Evolutionary conservation across 2,113 vertebrate species (phyloP).

Genomic region (Bujurquina vittata): DNA sequence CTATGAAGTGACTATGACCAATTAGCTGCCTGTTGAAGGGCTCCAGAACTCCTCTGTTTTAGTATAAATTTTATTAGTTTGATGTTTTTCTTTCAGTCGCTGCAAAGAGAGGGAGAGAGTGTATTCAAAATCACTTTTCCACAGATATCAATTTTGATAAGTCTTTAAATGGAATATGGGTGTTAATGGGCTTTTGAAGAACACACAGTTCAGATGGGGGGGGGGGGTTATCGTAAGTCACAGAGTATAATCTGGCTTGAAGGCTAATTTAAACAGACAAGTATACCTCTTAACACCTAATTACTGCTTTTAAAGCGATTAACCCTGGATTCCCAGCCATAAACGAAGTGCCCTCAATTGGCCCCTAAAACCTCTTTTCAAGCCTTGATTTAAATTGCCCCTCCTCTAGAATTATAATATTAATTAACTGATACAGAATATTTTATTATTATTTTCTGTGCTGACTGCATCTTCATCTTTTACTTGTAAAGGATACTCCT

Average conservation of each 20-base stretch:
- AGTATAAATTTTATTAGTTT: background rate
- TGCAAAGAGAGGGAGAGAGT: background rate
- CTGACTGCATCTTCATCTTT: background rate
- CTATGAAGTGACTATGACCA: too few species aligned
- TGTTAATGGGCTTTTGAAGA: constrained; percentile 38
- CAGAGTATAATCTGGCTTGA: constrained; percentile 61
- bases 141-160: constrained; percentile 3
- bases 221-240: constrained; percentile 65
- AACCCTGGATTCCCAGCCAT: constrained; percentile 71
- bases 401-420: constrained; percentile 9
- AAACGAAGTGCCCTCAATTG: constrained; percentile 66
- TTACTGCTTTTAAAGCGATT: constrained; percentile 80
- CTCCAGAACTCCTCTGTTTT: background rate
- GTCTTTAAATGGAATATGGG: constrained; percentile 1
- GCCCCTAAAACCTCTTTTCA: constrained; percentile 51
- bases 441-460: background rate
- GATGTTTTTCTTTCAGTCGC: background rate
- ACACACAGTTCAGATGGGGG: constrained; percentile 40
- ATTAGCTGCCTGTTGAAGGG: constrained; percentile 2
- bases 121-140: background rate
- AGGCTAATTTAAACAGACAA: constrained; percentile 77
- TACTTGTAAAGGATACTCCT: constrained; percentile 12
- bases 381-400: constrained; percentile 29
- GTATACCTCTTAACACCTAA: constrained; percentile 79
- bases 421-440: background rate